Conservation (phyloP, 2,797 vertebrate species). For the Monodelphis domestica region DNA sequence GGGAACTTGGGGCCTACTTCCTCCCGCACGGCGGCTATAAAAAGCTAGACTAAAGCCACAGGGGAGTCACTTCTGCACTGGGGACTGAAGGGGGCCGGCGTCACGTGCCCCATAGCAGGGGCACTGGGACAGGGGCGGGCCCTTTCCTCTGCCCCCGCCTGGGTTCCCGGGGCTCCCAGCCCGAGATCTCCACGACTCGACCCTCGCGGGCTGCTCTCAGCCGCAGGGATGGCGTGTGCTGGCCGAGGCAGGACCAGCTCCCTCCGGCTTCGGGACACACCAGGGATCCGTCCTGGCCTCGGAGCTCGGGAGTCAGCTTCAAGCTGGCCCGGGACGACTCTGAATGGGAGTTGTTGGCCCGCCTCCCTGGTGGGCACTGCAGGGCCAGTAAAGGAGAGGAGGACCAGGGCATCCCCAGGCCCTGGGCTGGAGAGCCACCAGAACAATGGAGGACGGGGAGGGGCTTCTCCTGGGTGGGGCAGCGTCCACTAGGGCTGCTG, state of each 20-base stretch:
- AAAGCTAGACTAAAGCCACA: slow-evolving; percentile 81
- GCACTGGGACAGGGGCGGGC: slow-evolving; percentile 34
- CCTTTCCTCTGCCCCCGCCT: no score
- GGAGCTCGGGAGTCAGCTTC: neutral
- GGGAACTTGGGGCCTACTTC: slow-evolving; percentile 83
- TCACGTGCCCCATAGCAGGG: slow-evolving; percentile 56
- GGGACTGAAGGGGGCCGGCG: slow-evolving; percentile 63
- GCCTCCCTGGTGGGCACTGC: neutral
- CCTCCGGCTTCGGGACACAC: neutral
- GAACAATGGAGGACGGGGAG: neutral
- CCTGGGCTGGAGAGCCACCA: fast-evolving
- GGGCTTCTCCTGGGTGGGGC: no score
- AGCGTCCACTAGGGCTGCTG: neutral
- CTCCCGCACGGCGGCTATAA: slow-evolving; percentile 79
- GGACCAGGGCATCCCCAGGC: neutral
- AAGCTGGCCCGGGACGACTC: neutral
- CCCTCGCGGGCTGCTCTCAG: no score
- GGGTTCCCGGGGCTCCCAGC: no score
- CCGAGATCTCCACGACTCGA: no score
- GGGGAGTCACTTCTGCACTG: slow-evolving; percentile 70
- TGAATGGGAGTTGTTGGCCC: neutral
- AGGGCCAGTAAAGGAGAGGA: neutral
- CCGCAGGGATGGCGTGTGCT: no score
- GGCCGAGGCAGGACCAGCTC: neutral
- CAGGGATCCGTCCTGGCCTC: neutral